Evolutionary conservation across 2,113 vertebrate species (phyloP).

Genomic region (Periophthalmus modestus): DNA sequence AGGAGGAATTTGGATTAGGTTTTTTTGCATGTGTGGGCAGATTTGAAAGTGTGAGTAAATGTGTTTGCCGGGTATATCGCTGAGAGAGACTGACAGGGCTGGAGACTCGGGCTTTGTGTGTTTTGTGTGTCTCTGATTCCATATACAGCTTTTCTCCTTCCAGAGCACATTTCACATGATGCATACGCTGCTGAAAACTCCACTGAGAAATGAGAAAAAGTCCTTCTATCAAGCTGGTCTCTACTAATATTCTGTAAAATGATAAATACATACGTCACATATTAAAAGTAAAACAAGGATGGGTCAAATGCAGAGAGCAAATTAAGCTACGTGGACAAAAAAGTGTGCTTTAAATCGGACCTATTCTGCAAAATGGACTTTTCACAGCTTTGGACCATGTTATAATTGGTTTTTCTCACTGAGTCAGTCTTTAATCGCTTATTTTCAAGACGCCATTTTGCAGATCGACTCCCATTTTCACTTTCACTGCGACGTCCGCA

Average conservation of each 20-base stretch:
- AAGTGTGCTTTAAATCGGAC: too few species aligned
- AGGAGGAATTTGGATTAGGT: background rate
- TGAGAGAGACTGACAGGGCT: slow-evolving; percentile 26
- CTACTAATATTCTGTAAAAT: background rate
- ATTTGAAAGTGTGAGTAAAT: slow-evolving; percentile 14
- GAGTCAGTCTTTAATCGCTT: too few species aligned
- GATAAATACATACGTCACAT: background rate
- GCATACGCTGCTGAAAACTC: background rate
- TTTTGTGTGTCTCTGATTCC: slow-evolving; percentile 42
- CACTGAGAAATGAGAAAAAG: background rate
- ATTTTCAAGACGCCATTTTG: too few species aligned
- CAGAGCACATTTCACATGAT: background rate
- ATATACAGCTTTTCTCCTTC: slow-evolving; percentile 7
- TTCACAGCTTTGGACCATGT: too few species aligned
- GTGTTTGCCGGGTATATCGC: slow-evolving; percentile 15
- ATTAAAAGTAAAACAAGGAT: background rate
- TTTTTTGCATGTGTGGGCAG: slow-evolving; percentile 10
- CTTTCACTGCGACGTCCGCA: too few species aligned
- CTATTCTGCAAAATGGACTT: too few species aligned
- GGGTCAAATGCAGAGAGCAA: too few species aligned
- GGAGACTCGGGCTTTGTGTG: slow-evolving; percentile 41
- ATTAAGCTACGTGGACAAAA: too few species aligned
- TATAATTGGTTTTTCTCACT: too few species aligned
- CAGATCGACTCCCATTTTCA: too few species aligned
- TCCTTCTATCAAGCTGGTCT: background rate